Base-by-base conservation (phyloP, 2,797 vertebrate species). In the Ficedula albicollis region DNA sequence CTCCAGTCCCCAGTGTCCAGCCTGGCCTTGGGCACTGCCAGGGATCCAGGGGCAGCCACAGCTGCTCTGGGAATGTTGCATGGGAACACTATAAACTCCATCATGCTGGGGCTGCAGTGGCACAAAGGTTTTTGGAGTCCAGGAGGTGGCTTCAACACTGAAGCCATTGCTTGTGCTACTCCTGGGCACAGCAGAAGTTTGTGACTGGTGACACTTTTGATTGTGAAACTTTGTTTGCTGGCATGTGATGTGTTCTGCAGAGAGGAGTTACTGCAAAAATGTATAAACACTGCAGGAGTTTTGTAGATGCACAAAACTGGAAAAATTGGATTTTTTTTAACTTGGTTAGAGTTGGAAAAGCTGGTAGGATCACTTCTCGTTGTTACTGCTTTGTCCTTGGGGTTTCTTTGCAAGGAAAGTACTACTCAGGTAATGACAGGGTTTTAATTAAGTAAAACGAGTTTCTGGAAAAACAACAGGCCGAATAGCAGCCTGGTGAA, bases 91-190 rank as follows among this genome's bases (percentile, higher is more conserved):
- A 9, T 46, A 4, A 32, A 62, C 39, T 18, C 58, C 3, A 0
- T 11, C 1, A 0, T 32, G 34, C 64, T 29, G 54, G 25, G 38
- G 2, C 48, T 66, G 44, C 36, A 26, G 68, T 2, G 3, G 39
- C 23, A 4, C 3, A 1, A 58, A 76, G 67, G 39, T 10, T 39
- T 32, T 29, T 2, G 3, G 66, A 58, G 59, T 4, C 25, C n/a
- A 4, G 13, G 55, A 56, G 51, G 59, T 54, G 69, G 15, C n/a
- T 16, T 32, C 17, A 12, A 4, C 52, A 12, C 41, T n/a, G 15
- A 5, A 9, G 4, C 41, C 1, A 9, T 27, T 0, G 0, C 38
- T 38, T 2, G 0, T 19, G 63, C 32, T 26, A 3, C 15, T 55
- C 69, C n/a, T n/a, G 56, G 43, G 44, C 54, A 29, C 3, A 1